A percentile compares a stretch with the other conserved stretches of the same genome.
phyloP scores from a whole-genome alignment of 1,140 invertebrate species.

The Hycleus cichorii region DNA sequence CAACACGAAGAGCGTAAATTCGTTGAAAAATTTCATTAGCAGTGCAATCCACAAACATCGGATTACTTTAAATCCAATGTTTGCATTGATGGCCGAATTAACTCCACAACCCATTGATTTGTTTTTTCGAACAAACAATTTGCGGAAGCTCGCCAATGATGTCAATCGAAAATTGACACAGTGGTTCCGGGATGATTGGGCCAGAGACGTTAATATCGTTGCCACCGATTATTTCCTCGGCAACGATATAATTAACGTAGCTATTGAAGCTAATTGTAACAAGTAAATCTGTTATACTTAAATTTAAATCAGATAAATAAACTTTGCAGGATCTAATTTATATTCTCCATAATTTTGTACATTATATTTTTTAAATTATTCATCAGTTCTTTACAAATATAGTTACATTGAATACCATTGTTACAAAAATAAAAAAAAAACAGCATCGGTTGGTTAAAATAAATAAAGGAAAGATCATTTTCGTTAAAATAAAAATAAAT shows the following conservation, averaged over 20 bases:
- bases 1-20: slow-evolving; percentile 47
- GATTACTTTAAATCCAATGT: slow-evolving; percentile 49
- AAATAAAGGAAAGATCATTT: not conserved
- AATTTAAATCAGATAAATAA: no score
- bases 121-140: slow-evolving; percentile 53
- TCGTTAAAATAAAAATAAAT: no score
- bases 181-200: slow-evolving; percentile 57
- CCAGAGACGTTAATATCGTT: slow-evolving; percentile 61
- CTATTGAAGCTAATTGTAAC: slow-evolving; percentile 52
- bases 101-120: slow-evolving; percentile 65
- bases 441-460: slow-evolving; percentile 4
- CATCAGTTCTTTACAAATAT: slow-evolving; percentile 15
- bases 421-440: slow-evolving; percentile 9
- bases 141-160: slow-evolving; percentile 60
- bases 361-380: slow-evolving; percentile 1
- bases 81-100: slow-evolving; percentile 74
- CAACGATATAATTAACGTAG: slow-evolving; percentile 64
- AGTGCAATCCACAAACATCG: slow-evolving; percentile 41
- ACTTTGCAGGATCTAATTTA: no score
- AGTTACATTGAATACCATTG: slow-evolving; percentile 1
- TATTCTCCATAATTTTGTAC: slow-evolving; percentile 7
- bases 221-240: slow-evolving; percentile 73
- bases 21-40: slow-evolving; percentile 52
- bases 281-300: slow-evolving; percentile 17
- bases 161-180: slow-evolving; percentile 61